Percentiles rank a stretch among this genome's conserved stretches.
phyloP scores from a whole-genome alignment of 2,888 invertebrate species.

The Yponomeuta sedellus region DNA sequence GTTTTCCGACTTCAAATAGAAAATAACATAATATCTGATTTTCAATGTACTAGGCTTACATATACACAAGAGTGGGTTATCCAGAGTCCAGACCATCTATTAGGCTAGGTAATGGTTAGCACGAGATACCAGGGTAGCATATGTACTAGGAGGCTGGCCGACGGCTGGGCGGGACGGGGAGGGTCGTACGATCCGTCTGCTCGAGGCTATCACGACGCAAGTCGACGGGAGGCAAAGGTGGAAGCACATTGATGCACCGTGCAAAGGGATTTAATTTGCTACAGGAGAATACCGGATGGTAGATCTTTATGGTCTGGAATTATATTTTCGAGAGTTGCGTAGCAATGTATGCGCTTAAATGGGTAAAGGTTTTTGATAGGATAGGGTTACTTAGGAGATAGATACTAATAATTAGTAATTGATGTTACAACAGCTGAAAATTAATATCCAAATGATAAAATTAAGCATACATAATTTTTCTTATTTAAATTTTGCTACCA shows the following conservation, averaged over 20 bases:
- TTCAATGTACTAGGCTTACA: not conserved
- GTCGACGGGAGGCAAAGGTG: constrained; percentile 29
- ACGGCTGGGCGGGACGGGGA: constrained; percentile 27
- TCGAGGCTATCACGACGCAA: constrained; percentile 64
- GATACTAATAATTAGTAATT: not conserved
- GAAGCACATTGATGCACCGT: constrained; percentile 24
- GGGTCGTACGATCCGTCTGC: constrained; percentile 49
- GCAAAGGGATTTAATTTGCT: constrained; percentile 3
- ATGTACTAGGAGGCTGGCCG: constrained; percentile 33
- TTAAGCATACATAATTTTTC: not conserved
- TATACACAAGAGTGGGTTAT: not conserved
- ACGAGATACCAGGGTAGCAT: constrained; percentile 18
- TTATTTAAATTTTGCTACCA: not conserved
- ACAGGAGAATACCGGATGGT: constrained; percentile 2
- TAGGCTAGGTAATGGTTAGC: constrained; percentile 12
- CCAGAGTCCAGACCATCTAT: constrained; percentile 2
- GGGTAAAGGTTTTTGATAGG: not conserved
- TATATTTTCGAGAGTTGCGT: not conserved
- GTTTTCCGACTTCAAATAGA: not conserved
- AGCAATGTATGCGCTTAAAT: not conserved
- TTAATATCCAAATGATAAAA: no score
- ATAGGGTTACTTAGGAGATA: not conserved
- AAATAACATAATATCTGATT: not conserved
- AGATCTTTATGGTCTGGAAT: constrained; percentile 1
- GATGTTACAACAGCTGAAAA: no score